Evolutionary conservation across 2,797 vertebrate genomes (phyloP), one percentile per base, ranked within the genome.

Genomic region (Helostoma temminkii): DNA sequence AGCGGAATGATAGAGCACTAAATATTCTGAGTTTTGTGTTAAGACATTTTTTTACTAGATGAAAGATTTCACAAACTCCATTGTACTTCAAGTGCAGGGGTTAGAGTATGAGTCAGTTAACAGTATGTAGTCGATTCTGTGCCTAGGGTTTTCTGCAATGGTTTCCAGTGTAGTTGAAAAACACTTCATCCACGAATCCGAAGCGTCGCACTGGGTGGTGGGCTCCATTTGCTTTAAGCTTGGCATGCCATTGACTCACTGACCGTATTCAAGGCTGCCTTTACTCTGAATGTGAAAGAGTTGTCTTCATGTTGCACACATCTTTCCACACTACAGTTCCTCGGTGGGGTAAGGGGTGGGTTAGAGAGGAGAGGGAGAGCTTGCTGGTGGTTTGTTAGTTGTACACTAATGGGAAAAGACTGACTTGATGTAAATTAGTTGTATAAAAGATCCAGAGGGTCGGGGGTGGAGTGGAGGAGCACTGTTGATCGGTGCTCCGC

Each of bases 261-360:
- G 93, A 95, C 95, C 93, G 93, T 95, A 95, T 92, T 95, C 86
- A 96, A 96, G 95, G 96, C 94, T 94, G 94, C 97, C 97, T 97
- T 97, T 97, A 96, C 94, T 95, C 94, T 97, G 97, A 98, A 96
- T 98, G 96, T 97, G 95, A 97, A 91, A 93, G 95, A 97, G 95
- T 98, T 96, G 96, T 97, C 97, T 98, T 98, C 96, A 96, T 95
- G 92, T 93, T 94, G 89, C 91, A 93, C 92, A 93, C 91, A 91
- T 94, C 91, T 93, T 95, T 95, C 91, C 83, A 83, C 74, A 71
- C 75, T 83, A 70, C 76, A 66, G 82, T 69, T 73, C 68, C 85
- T 87, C 76, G 55, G 76, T n/a, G 50, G 80, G 78, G 59, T 34
- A 11, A 34, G 62, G 26, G 53, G 19, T 9, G 9, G 39, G 49